Conservation (phyloP, 2,113 vertebrate species). For the Megaceryle torquata region DNA sequence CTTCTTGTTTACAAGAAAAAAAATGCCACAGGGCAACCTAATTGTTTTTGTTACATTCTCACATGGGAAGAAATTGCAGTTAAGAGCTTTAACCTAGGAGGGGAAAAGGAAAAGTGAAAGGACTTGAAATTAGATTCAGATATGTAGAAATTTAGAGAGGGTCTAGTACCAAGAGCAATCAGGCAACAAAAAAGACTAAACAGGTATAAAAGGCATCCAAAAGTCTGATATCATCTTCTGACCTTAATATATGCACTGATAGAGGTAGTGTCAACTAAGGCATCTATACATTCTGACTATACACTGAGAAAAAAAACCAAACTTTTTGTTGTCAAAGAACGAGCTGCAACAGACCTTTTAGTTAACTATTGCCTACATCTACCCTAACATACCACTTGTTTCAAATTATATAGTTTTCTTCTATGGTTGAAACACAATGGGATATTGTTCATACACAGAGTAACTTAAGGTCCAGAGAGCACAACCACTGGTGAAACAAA, state of each 20-base stretch:
- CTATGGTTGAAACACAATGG: neutral
- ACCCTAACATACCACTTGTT: neutral
- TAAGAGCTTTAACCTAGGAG: neutral
- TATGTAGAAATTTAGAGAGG: neutral
- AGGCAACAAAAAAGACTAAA: neutral
- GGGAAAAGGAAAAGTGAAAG: neutral
- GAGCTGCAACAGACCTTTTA: neutral
- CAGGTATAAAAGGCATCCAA: neutral
- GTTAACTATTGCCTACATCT: neutral
- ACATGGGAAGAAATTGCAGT: neutral
- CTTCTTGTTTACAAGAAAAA: neutral
- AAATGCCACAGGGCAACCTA: neutral
- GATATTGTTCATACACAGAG: neutral
- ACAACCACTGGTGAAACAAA: neutral
- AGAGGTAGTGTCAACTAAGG: neutral
- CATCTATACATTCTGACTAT: neutral
- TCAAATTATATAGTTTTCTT: neutral
- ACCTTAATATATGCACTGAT: neutral
- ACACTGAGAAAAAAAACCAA: neutral
- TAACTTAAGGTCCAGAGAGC: neutral
- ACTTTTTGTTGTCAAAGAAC: neutral
- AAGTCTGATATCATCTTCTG: neutral
- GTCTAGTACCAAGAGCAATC: neutral
- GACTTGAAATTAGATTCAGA: neutral
- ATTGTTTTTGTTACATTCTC: neutral